These are phyloP conservation scores for Microctonus brassicae DNA, from an alignment of 2,888 invertebrate genomes.

Conservation along the genomic window DNA sequence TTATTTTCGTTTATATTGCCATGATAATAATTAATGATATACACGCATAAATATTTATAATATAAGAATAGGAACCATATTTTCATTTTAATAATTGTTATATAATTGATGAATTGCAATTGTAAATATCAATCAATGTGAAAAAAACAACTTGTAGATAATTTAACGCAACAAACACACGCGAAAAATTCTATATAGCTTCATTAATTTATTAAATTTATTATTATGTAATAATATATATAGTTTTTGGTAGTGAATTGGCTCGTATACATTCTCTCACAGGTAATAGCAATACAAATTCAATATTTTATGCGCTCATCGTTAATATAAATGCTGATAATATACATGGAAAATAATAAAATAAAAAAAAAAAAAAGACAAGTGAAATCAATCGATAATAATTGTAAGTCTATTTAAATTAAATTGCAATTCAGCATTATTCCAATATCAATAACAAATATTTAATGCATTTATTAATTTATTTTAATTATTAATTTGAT, in stretches of 20 bases:
- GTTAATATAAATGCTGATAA: not conserved
- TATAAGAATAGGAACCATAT: conserved; percentile 35
- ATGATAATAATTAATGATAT: conserved; percentile 27
- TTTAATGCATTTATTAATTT: not conserved
- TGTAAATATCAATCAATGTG: not conserved
- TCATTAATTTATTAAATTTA: not conserved
- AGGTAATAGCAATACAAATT: not conserved
- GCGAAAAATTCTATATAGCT: not conserved
- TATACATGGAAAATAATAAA: not conserved
- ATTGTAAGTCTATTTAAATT: not conserved
- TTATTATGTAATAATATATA: not conserved
- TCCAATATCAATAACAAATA: not conserved
- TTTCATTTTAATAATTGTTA: not conserved
- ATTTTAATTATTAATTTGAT: not conserved
- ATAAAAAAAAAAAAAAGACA: not conserved
- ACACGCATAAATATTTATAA: not conserved
- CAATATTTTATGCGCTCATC: not conserved
- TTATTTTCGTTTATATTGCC: not conserved
- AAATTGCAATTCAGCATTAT: not conserved
- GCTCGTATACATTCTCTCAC: not conserved
- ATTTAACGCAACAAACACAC: not conserved
- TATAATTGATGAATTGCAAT: not conserved
- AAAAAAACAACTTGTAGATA: not conserved
- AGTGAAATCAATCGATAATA: not conserved
- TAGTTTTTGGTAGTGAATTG: conserved; percentile 21